These are phyloP conservation scores for Porites lutea DNA, from an alignment of 64 coral and sea anemone genomes.

Conservation along the genomic window DNA sequence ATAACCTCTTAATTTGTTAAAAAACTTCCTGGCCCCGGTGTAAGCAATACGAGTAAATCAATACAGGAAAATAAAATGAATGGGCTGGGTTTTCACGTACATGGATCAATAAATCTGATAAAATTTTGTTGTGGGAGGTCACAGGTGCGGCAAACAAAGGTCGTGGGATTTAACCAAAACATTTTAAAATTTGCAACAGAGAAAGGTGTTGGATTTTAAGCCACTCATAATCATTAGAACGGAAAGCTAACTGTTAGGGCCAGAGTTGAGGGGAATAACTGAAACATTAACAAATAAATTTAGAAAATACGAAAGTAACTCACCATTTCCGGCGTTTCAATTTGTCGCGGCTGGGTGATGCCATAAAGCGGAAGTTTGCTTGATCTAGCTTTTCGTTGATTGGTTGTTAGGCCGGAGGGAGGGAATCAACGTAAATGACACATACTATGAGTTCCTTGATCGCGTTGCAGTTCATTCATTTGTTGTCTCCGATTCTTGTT, in stretches of 20 bases:
- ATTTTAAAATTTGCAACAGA: not conserved
- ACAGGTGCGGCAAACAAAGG: not conserved
- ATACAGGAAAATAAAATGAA: conserved; percentile 30
- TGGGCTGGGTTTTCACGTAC: conserved; percentile 25
- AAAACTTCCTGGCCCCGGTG: not conserved
- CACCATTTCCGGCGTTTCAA: conserved; percentile 8
- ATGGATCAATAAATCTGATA: not conserved
- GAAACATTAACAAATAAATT: no score
- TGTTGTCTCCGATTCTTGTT: not conserved
- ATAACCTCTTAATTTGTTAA: not conserved
- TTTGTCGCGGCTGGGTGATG: not conserved
- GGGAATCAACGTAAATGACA: not conserved
- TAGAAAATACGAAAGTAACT: no score
- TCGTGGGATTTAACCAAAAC: not conserved
- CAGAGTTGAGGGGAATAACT: no score
- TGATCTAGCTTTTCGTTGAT: not conserved
- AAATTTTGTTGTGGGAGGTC: not conserved
- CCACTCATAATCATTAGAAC: no score
- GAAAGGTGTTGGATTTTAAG: not conserved
- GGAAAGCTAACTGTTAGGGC: no score
- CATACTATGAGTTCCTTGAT: not conserved
- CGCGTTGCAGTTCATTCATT: not conserved
- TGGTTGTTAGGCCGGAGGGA: not conserved
- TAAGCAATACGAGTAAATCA: not conserved
- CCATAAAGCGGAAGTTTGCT: not conserved